phyloP scores from a whole-genome alignment of 2,113 vertebrate genomes.

The Suncus etruscus region DNA sequence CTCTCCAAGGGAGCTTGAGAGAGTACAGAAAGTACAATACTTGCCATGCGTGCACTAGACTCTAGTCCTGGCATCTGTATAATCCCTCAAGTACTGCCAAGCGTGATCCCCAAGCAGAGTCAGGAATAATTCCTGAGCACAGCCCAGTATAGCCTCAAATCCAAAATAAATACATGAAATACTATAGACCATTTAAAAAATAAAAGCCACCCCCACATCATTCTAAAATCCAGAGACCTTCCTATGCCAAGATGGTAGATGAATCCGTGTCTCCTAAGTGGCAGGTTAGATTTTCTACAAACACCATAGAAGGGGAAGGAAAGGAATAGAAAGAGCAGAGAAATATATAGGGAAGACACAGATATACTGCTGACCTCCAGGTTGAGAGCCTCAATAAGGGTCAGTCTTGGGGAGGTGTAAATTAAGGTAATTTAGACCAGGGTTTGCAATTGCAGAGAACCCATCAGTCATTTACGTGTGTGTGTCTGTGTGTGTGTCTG shows the following conservation, averaged over 20 bases:
- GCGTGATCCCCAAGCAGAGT: too few relatives aligned
- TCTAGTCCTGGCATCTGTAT: too few relatives aligned
- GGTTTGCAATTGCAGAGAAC: too few relatives aligned
- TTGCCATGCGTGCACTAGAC: too few relatives aligned
- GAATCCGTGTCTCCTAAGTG: background rate
- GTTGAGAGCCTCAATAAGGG: background rate
- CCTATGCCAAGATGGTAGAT: background rate
- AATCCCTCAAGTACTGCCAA: too few relatives aligned
- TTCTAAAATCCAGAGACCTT: background rate
- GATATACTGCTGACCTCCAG: background rate
- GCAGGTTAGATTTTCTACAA: slow-evolving; percentile 59
- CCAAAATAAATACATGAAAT: too few relatives aligned
- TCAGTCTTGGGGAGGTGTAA: background rate
- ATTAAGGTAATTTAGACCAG: slow-evolving; percentile 42
- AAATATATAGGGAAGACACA: slow-evolving; percentile 33
- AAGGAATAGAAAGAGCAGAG: background rate
- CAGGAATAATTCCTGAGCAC: too few relatives aligned
- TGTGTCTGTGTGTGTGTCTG: background rate
- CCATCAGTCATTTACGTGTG: too few relatives aligned
- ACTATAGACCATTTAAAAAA: too few relatives aligned
- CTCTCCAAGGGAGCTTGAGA: too few relatives aligned
- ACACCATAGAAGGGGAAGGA: slow-evolving; percentile 10
- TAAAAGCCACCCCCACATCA: slow-evolving; percentile 6
- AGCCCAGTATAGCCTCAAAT: too few relatives aligned
- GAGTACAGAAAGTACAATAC: too few relatives aligned